Evolutionary conservation across 2,888 invertebrate genomes (phyloP).

Genomic region (Andrena praecox): DNA sequence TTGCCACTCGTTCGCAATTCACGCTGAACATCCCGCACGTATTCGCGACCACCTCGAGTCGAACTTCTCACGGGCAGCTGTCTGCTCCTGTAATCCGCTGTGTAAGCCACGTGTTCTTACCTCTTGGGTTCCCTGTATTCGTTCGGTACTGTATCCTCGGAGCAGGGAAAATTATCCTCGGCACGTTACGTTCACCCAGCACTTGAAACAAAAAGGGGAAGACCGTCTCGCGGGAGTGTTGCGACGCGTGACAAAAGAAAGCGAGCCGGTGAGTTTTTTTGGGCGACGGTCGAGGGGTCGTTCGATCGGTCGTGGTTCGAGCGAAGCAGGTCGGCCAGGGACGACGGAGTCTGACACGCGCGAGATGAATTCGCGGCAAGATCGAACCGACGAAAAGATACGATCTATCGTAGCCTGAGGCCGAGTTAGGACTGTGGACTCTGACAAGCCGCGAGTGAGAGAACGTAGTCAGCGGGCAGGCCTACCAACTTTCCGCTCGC

Average conservation of each 20-base stretch:
- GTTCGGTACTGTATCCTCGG: constrained; percentile 10
- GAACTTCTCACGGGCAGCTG: neutral
- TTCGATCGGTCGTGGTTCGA: constrained; percentile 44
- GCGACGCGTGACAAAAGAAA: neutral
- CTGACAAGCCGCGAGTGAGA: constrained; percentile 68
- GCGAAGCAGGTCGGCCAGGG: constrained; percentile 16
- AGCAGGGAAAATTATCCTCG: constrained; percentile 37
- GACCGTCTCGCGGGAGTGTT: neutral
- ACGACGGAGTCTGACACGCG: constrained; percentile 30
- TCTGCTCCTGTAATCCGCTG: neutral
- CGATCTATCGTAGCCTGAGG: constrained; percentile 83
- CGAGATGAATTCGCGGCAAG: constrained; percentile 59
- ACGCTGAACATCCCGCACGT: neutral
- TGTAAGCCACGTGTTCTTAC: constrained; percentile 34
- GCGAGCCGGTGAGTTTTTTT: constrained; percentile 7
- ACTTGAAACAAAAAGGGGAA: constrained; percentile 12
- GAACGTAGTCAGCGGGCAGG: constrained; percentile 63
- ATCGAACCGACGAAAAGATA: constrained; percentile 77
- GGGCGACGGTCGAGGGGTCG: constrained; percentile 30
- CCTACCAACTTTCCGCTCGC: constrained; percentile 63
- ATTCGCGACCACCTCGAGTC: neutral
- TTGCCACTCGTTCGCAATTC: neutral
- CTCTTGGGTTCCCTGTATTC: constrained; percentile 20
- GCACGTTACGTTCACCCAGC: constrained; percentile 35
- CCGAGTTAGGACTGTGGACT: constrained; percentile 84